A percentile compares a stretch with the other conserved stretches of the same genome.
phyloP scores from a whole-genome alignment of 2,797 vertebrate species.

The Diplodus sargus region DNA sequence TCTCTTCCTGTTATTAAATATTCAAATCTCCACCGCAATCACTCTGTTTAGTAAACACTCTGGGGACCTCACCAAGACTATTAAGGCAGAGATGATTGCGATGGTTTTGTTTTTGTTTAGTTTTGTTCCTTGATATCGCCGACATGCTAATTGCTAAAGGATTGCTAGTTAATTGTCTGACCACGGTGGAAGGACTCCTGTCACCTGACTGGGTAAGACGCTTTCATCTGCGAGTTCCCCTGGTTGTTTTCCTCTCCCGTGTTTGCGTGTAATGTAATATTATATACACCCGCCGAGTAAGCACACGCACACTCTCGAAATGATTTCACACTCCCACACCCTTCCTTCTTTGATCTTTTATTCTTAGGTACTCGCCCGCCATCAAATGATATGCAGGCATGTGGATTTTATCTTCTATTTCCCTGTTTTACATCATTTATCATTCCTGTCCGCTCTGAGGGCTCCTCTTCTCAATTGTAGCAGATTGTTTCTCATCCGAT shows the following conservation, averaged over 20 bases:
- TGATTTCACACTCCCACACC: conserved; percentile 57
- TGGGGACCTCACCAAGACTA: conserved; percentile 72
- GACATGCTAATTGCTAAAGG: conserved; percentile 67
- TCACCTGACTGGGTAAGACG: conserved; percentile 18
- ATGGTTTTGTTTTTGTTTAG: conserved; percentile 77
- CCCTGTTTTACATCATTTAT: conserved; percentile 66
- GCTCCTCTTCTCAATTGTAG: conserved; percentile 53
- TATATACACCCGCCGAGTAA: conserved; percentile 18
- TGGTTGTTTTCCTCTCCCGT: background rate
- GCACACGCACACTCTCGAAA: conserved; percentile 31
- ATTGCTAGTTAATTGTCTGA: conserved; percentile 48
- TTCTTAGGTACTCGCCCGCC: conserved; percentile 42
- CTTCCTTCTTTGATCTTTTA: conserved; percentile 66
- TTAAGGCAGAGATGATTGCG: conserved; percentile 79
- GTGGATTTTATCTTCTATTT: conserved; percentile 46
- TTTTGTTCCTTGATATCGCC: conserved; percentile 53
- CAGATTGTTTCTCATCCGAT: conserved; percentile 74
- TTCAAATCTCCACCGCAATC: conserved; percentile 81
- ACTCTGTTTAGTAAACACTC: conserved; percentile 81
- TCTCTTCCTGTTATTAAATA: conserved; percentile 84
- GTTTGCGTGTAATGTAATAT: conserved; percentile 37
- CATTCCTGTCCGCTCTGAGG: conserved; percentile 28
- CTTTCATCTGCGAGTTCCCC: conserved; percentile 10
- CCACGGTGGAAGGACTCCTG: conserved; percentile 6
- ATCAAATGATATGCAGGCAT: conserved; percentile 38